phyloP scores from a whole-genome alignment of 2,113 vertebrate species.

The Pygathrix nemaeus region DNA sequence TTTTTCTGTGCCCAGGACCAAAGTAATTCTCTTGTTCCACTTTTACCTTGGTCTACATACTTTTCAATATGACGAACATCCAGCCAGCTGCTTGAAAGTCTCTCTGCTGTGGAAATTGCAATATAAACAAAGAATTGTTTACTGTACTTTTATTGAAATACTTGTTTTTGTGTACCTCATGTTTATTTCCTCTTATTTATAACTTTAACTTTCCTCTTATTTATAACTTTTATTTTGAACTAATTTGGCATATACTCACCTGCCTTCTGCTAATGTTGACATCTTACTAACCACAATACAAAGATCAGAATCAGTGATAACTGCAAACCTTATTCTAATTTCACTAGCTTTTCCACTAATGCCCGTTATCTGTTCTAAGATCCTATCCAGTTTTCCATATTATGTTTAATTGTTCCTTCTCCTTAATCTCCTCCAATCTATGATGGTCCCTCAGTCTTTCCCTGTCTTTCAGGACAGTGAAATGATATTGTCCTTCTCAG shows the following conservation, averaged over 20 bases:
- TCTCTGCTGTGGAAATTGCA: conserved; percentile 78
- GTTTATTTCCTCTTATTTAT: neutral
- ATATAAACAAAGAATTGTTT: neutral
- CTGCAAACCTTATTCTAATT: neutral
- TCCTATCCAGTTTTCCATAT: neutral
- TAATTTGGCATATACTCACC: neutral
- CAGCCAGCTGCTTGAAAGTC: conserved; percentile 81
- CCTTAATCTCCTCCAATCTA: neutral
- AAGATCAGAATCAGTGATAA: neutral
- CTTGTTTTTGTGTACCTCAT: neutral
- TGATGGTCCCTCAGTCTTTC: neutral
- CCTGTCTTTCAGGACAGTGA: neutral
- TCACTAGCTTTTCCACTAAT: neutral
- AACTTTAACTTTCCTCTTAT: neutral
- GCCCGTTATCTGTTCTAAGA: neutral
- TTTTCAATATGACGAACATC: conserved; percentile 85
- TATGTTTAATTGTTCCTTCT: neutral
- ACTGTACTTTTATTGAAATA: neutral
- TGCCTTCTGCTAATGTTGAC: neutral
- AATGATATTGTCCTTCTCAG: neutral
- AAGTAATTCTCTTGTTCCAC: conserved; percentile 86
- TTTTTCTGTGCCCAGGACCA: conserved; percentile 90
- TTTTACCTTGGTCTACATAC: conserved; percentile 83
- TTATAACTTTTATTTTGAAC: neutral
- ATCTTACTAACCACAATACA: neutral